Percentiles rank a stretch among this genome's conserved stretches.
Conservation (phyloP, 2,888 invertebrate genomes). For the Dolichopus griseipennis region DNA sequence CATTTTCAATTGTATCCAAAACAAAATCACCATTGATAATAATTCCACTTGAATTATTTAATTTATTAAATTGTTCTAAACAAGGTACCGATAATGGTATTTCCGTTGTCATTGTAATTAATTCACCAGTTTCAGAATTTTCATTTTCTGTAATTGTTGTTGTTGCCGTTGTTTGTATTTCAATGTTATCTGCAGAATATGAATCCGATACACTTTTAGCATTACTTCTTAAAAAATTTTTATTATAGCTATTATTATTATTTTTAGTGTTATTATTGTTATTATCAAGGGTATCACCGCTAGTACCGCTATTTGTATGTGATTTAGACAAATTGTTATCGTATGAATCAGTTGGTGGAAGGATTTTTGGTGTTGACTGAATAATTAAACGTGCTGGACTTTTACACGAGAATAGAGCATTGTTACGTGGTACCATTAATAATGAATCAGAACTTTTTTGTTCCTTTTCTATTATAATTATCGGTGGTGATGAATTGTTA, state of each 20-base stretch:
- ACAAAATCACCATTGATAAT: conserved; percentile 24
- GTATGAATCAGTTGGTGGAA: conserved; percentile 24
- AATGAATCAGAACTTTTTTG: neutral
- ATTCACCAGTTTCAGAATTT: conserved; percentile 15
- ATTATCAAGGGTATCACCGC: neutral
- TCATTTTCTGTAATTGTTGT: conserved; percentile 16
- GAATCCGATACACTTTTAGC: neutral
- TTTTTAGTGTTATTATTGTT: neutral
- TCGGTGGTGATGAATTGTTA: neutral
- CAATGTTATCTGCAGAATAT: conserved; percentile 18
- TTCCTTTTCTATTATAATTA: neutral
- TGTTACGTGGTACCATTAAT: conserved; percentile 41
- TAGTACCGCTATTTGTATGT: neutral
- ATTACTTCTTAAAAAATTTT: neutral
- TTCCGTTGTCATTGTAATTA: conserved; percentile 22
- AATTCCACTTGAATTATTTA: conserved; percentile 25
- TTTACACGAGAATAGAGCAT: conserved; percentile 29
- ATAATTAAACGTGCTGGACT: conserved; percentile 26
- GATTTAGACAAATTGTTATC: conserved; percentile 21
- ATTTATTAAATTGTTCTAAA: conserved; percentile 35
- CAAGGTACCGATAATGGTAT: conserved; percentile 32
- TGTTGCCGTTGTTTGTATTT: conserved; percentile 12
- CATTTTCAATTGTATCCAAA: neutral
- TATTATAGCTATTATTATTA: neutral
- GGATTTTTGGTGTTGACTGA: conserved; percentile 23